Evolutionary conservation across 2,113 vertebrate genomes (phyloP).

Genomic region (Hypanus sabinus): DNA sequence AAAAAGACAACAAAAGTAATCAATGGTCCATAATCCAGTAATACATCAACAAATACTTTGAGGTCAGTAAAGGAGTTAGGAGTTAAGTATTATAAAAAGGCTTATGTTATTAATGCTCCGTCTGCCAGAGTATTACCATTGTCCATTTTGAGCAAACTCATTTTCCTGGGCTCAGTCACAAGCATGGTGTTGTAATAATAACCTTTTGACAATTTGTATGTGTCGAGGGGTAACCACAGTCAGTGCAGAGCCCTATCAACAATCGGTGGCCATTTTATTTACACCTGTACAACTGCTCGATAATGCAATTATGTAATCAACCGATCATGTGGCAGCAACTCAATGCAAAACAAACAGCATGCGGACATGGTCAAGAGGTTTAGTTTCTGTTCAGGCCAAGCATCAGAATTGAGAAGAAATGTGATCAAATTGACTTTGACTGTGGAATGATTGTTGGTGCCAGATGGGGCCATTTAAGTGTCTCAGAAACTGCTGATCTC

Average conservation of each 20-base stretch:
- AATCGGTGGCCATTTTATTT: no score
- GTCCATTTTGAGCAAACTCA: neutral
- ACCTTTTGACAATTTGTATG: neutral
- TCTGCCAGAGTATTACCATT: neutral
- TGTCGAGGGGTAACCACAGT: neutral
- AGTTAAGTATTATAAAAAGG: neutral
- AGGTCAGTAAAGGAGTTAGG: neutral
- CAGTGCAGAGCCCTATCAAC: neutral
- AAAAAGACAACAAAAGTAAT: neutral
- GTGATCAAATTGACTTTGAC: no score
- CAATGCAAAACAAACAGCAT: no score
- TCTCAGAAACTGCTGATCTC: no score
- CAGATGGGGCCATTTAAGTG: no score
- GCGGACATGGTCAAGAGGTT: no score
- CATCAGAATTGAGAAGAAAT: no score
- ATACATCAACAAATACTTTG: neutral
- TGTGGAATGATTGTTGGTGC: no score
- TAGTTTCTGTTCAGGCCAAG: no score
- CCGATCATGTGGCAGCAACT: no score
- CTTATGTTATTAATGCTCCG: slow-evolving; percentile 2
- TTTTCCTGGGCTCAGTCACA: neutral
- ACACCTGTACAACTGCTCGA: no score
- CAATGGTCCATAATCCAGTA: neutral
- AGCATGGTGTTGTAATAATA: neutral
- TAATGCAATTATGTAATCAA: no score